Conservation (phyloP, 2,797 vertebrate species). For the Graptemys geographica region DNA sequence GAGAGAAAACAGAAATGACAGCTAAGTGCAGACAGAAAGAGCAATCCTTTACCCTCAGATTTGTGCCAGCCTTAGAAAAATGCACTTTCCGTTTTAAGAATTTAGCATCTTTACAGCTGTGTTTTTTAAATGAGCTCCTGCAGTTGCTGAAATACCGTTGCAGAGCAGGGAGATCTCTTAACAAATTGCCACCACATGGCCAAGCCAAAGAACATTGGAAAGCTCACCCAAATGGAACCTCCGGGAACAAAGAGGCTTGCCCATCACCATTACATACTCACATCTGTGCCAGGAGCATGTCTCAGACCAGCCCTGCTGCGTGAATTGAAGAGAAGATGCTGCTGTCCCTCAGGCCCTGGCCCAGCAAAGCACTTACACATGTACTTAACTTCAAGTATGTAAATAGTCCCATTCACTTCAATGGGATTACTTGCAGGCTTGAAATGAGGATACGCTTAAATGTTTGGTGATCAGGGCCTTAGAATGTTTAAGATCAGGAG, state of each 20-base stretch:
- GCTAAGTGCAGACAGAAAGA: slow-evolving; percentile 6
- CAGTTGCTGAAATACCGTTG: background rate
- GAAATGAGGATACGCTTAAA: background rate
- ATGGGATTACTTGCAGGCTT: background rate
- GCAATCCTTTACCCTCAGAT: background rate
- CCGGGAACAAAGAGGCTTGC: background rate
- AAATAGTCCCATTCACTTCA: background rate
- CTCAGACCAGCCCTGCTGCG: background rate
- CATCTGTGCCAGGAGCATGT: background rate
- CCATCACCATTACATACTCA: background rate
- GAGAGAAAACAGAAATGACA: slow-evolving; percentile 44
- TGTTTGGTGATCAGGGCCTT: background rate
- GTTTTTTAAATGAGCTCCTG: background rate
- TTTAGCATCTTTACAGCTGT: background rate
- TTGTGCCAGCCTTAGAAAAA: slow-evolving; percentile 28
- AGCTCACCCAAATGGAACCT: background rate
- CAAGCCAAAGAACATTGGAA: background rate
- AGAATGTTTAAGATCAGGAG: background rate
- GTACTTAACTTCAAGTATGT: background rate
- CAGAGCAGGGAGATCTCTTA: background rate
- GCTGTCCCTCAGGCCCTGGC: background rate
- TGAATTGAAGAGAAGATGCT: background rate
- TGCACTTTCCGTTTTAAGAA: slow-evolving; percentile 58
- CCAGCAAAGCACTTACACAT: background rate
- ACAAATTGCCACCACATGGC: background rate